These are phyloP conservation scores for Archivesica marissinica DNA, from an alignment of 1,140 invertebrate species.

Conservation along the genomic window DNA sequence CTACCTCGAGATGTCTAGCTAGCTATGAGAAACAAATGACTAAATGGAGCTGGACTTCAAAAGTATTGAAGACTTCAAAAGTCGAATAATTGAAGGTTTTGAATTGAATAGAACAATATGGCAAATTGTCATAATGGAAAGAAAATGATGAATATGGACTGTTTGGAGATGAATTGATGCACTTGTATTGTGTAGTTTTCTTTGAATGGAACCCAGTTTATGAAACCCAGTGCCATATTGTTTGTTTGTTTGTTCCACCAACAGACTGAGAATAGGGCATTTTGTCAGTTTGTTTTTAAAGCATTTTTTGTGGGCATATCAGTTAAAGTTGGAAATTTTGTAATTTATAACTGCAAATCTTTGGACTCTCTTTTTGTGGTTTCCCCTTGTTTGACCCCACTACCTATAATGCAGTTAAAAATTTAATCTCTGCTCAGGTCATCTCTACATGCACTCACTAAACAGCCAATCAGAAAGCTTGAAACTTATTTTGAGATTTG, in stretches of 20 bases:
- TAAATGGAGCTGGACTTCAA: neutral
- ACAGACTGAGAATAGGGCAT: constrained; percentile 35
- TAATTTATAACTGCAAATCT: neutral
- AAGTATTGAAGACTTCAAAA: neutral
- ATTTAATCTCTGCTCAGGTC: too few relatives aligned
- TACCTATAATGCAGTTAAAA: too few relatives aligned
- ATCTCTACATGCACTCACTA: neutral
- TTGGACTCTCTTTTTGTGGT: neutral
- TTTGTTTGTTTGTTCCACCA: neutral
- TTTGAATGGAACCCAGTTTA: constrained; percentile 10
- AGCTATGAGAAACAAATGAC: too few relatives aligned
- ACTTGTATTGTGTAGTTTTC: neutral
- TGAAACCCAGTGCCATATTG: constrained; percentile 32
- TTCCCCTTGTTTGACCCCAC: neutral
- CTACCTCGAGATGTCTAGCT: too few relatives aligned
- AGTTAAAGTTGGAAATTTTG: neutral
- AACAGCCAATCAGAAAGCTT: neutral
- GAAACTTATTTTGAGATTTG: neutral
- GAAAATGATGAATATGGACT: neutral
- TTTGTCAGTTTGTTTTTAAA: constrained; percentile 40
- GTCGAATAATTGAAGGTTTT: neutral
- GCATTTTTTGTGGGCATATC: neutral
- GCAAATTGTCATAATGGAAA: neutral
- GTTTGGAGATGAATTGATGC: neutral
- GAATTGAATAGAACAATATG: neutral